These are phyloP conservation scores for Gallinago paraguaiae DNA, from an alignment of 2,113 vertebrate genomes.

Conservation along the genomic window DNA sequence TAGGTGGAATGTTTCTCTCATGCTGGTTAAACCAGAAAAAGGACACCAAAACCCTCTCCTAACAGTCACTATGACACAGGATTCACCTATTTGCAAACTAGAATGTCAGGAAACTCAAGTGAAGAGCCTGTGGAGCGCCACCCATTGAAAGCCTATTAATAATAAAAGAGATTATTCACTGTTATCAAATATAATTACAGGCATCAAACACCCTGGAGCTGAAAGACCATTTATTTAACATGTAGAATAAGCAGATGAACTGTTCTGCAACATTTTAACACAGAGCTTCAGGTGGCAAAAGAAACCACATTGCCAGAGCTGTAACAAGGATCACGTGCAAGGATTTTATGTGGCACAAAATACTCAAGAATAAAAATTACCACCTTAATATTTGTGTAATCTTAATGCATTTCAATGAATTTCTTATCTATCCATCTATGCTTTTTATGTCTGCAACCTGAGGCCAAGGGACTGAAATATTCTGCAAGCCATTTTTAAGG, in stretches of 20 bases:
- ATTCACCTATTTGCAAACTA: neutral
- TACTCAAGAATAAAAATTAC: neutral
- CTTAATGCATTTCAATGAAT: neutral
- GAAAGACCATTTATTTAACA: conserved; percentile 54
- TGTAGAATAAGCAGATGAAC: neutral
- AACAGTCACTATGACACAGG: neutral
- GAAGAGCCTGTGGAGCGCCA: neutral
- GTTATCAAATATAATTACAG: conserved; percentile 68
- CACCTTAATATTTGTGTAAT: neutral
- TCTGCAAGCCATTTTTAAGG: neutral
- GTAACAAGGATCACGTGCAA: neutral
- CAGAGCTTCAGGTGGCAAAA: conserved; percentile 21
- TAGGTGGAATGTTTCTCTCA: neutral
- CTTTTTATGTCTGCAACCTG: neutral
- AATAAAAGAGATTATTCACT: conserved; percentile 65
- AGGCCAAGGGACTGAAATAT: neutral
- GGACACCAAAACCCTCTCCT: neutral
- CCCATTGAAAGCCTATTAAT: conserved; percentile 51
- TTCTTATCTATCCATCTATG: neutral
- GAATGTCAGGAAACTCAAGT: conserved; percentile 29
- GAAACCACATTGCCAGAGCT: neutral
- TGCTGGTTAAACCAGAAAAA: neutral
- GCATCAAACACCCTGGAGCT: conserved; percentile 36
- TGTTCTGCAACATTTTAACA: neutral
- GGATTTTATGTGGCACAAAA: neutral